These are phyloP conservation scores for Tychaedon coryphoeus DNA, from an alignment of 2,113 vertebrate species.

Conservation along the genomic window DNA sequence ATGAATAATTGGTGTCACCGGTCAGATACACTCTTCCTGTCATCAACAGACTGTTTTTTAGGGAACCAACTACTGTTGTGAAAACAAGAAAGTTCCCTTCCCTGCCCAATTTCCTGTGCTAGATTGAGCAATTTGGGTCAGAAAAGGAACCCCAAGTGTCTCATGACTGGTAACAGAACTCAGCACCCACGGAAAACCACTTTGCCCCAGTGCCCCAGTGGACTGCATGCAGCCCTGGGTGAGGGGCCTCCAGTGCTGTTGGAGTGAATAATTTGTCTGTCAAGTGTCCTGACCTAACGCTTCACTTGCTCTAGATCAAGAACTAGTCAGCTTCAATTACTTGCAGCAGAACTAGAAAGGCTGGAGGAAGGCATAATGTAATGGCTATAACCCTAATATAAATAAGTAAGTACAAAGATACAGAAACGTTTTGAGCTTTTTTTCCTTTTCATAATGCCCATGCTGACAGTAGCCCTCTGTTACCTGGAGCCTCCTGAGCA, in stretches of 20 bases:
- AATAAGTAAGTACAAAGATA: slow-evolving; percentile 4
- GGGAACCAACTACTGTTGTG: slow-evolving; percentile 19
- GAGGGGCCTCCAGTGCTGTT: not conserved
- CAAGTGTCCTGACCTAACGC: not conserved
- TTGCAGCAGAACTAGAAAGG: not conserved
- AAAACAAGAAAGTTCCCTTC: slow-evolving; percentile 17
- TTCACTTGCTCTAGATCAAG: not conserved
- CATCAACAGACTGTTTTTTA: not conserved
- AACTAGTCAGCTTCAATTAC: not conserved
- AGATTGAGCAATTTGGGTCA: slow-evolving; percentile 26
- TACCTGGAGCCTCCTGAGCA: not conserved
- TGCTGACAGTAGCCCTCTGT: not conserved
- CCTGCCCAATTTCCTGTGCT: slow-evolving; percentile 11
- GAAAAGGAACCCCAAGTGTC: not conserved
- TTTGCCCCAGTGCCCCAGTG: not conserved
- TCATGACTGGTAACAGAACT: not conserved
- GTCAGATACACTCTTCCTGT: not conserved
- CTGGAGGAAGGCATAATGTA: not conserved
- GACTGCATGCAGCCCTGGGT: not conserved
- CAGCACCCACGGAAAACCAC: not conserved
- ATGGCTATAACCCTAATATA: not conserved
- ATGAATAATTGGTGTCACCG: not conserved
- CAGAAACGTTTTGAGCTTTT: not conserved
- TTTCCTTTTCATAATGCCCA: not conserved
- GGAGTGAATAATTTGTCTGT: not conserved